Conservation (phyloP, 2,888 invertebrate species). For the Dasypogon diadema region DNA sequence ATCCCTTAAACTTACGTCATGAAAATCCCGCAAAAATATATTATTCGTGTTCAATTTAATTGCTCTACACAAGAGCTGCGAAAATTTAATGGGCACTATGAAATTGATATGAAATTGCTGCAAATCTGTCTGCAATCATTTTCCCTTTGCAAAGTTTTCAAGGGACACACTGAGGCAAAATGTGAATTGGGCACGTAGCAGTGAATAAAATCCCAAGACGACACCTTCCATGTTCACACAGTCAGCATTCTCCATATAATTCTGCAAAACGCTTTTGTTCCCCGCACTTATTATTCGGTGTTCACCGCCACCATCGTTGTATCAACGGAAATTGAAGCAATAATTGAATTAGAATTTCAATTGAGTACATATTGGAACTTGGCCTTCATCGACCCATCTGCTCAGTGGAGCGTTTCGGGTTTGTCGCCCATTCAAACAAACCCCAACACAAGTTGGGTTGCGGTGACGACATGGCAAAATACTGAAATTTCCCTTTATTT, state of each 20-base stretch:
- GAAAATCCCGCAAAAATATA: too few relatives aligned
- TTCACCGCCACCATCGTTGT: background rate
- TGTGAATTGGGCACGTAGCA: background rate
- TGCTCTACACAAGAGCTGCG: too few relatives aligned
- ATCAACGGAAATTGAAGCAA: background rate
- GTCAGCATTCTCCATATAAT: conserved; percentile 7
- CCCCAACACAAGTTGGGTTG: background rate
- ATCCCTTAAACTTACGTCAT: too few relatives aligned
- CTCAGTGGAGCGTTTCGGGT: background rate
- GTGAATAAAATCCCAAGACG: conserved; percentile 7
- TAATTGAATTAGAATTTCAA: conserved; percentile 33
- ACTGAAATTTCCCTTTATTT: background rate
- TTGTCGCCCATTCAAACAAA: background rate
- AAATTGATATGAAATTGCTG: background rate
- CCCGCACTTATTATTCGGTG: background rate
- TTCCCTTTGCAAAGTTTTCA: background rate
- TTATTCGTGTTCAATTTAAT: too few relatives aligned
- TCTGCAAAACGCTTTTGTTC: background rate
- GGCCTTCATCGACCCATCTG: conserved; percentile 27
- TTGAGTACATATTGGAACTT: conserved; percentile 22
- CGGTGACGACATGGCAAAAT: background rate
- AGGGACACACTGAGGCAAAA: background rate
- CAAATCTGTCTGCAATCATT: background rate
- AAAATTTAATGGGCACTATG: too few relatives aligned
- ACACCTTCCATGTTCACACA: conserved; percentile 14